phyloP scores from a whole-genome alignment of 2,888 invertebrate species.

The Diarsia brunnea region DNA sequence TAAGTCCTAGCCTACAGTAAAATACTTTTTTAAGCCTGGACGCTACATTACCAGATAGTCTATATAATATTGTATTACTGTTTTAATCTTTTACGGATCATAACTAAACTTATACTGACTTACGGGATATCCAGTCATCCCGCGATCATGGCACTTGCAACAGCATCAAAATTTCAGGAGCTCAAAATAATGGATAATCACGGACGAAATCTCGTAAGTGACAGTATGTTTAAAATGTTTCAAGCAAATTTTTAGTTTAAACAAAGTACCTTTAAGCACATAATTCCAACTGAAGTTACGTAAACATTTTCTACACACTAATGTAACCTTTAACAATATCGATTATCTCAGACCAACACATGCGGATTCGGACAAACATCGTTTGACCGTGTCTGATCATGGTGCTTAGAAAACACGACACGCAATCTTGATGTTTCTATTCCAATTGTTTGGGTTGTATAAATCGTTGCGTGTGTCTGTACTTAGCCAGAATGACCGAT shows the following conservation, averaged over 20 bases:
- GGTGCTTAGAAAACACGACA: constrained; percentile 61
- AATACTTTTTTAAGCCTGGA: too few species aligned
- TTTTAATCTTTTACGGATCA: too few species aligned
- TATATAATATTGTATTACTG: too few species aligned
- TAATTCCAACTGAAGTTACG: constrained; percentile 2
- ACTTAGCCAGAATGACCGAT: constrained; percentile 59
- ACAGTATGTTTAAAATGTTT: too few species aligned
- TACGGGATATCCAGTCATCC: too few species aligned
- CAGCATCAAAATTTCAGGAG: too few species aligned
- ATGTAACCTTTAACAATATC: constrained; percentile 34
- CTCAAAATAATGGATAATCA: too few species aligned
- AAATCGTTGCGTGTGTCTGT: constrained; percentile 49
- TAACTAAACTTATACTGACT: too few species aligned
- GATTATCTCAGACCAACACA: constrained; percentile 35
- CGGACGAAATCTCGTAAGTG: neutral
- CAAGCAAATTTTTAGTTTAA: neutral
- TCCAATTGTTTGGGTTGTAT: constrained; percentile 61
- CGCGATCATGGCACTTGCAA: too few species aligned
- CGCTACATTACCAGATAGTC: too few species aligned
- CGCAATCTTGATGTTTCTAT: constrained; percentile 65
- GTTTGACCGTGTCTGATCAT: constrained; percentile 57
- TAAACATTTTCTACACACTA: constrained; percentile 10
- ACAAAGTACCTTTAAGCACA: too few species aligned
- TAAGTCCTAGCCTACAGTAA: too few species aligned
- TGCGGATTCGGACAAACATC: constrained; percentile 48